Conservation (phyloP, 2,797 vertebrate species). For the Sciaenops ocellatus region DNA sequence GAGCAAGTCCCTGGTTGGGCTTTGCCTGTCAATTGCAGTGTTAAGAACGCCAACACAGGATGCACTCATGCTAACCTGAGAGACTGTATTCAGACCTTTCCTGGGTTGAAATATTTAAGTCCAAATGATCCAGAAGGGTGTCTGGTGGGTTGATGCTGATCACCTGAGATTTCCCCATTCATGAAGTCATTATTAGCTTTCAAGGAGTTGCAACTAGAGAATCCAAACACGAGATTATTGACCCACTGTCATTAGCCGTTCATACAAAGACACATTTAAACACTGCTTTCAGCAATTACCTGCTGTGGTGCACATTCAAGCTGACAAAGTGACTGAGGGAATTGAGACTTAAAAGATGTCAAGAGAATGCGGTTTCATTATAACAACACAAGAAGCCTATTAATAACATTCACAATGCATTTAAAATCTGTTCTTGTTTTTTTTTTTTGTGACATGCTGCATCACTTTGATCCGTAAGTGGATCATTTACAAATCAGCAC, state of each 20-base stretch:
- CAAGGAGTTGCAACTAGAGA: slow-evolving; percentile 34
- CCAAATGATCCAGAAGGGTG: slow-evolving; percentile 24
- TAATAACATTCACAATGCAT: slow-evolving; percentile 52
- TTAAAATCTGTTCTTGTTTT: slow-evolving; percentile 38
- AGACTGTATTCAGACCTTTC: slow-evolving; percentile 17
- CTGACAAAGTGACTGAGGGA: slow-evolving; percentile 56
- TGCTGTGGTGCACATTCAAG: slow-evolving; percentile 44
- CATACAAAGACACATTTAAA: slow-evolving; percentile 54
- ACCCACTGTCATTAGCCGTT: slow-evolving; percentile 49
- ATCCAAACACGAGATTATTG: slow-evolving; percentile 54
- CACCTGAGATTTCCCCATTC: slow-evolving; percentile 45
- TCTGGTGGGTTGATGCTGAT: slow-evolving; percentile 35
- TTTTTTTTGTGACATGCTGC: slow-evolving; percentile 11
- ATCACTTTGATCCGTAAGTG: slow-evolving; percentile 21
- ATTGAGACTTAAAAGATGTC: slow-evolving; percentile 52
- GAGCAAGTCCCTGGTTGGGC: slow-evolving; percentile 36
- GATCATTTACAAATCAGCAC: slow-evolving; percentile 35
- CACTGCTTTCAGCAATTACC: slow-evolving; percentile 44
- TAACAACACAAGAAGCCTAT: slow-evolving; percentile 53
- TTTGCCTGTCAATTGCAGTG: slow-evolving; percentile 43
- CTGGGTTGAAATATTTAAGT: slow-evolving; percentile 29
- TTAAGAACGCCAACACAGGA: slow-evolving; percentile 20
- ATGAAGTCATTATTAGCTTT: slow-evolving; percentile 49
- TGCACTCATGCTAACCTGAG: slow-evolving; percentile 12
- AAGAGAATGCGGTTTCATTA: slow-evolving; percentile 53